Evolutionary conservation across 2,888 invertebrate genomes (phyloP), one percentile per base, ranked within the genome.

Genomic region (Augochlorella aurata): DNA sequence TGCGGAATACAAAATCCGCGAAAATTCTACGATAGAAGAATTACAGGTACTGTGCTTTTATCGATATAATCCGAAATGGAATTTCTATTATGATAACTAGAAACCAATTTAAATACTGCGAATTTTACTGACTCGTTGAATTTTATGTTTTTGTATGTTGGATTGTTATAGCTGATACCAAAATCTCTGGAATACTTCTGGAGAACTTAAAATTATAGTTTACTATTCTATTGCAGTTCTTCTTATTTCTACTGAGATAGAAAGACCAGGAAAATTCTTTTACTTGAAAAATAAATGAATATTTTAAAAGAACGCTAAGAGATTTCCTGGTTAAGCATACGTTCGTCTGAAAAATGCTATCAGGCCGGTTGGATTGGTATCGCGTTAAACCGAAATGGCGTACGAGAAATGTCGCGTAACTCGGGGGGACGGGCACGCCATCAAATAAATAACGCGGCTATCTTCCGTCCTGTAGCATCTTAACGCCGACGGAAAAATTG

Each of bases 401-500:
- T 58, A 24, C 24, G 24, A 21, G 58, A 29, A 58, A 24, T 58
- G 63, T 38, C 63, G 63, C 29, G 63, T 63, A 63, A 38, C 29
- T 63, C 63, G 63, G 18, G 18, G 58, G 63, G 38, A 63, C 63
- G 18, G 9, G n/a, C 65, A 5, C 1, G 44, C 44, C 44, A 44
- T 38, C 44, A 5, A 65, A 65, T 38, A 65, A n/a, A 65, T 44
- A n/a, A 44, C 38, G 9, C n/a, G n/a, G 65, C 12, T 65, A 65
- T 44, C 65, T 65, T 12, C 65, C 1, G n/a, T 63, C 5, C 12
- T n/a, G 38, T 65, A 44, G 44, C 44, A 65, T 65, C 65, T 65
- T 65, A 65, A 65, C 65, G 65, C 0, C 44, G 38, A 44, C 44
- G n/a, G 65, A 65, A 65, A 65, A 65, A 65, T 65, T 65, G 38